Evolutionary conservation across 2,113 vertebrate species (phyloP).

Genomic region (Syngnathus typhle): DNA sequence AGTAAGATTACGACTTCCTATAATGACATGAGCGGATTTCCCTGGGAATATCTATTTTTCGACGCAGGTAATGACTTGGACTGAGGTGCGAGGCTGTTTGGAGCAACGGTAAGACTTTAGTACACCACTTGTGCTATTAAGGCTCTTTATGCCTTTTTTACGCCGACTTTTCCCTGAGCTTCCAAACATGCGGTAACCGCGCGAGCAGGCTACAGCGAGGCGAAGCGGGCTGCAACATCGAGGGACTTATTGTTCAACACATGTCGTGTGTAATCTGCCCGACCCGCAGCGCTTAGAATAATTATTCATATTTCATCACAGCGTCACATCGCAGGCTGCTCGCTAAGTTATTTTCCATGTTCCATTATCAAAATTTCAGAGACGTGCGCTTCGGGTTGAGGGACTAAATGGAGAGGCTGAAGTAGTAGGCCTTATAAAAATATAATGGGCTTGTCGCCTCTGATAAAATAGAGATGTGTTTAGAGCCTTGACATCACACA

Average conservation of each 20-base stretch:
- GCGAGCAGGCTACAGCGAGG: slow-evolving; percentile 24
- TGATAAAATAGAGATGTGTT: slow-evolving; percentile 68
- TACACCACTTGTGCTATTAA: slow-evolving; percentile 18
- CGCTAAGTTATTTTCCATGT: slow-evolving; percentile 78
- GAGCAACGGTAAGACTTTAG: slow-evolving; percentile 18
- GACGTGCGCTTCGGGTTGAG: slow-evolving; percentile 56
- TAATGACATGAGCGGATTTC: slow-evolving; percentile 29
- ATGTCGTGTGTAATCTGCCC: slow-evolving; percentile 72
- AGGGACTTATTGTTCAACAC: slow-evolving; percentile 70
- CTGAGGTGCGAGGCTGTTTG: slow-evolving; percentile 20
- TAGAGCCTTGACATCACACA: slow-evolving; percentile 46
- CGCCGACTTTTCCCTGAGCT: slow-evolving; percentile 16
- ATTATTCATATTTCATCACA: slow-evolving; percentile 78
- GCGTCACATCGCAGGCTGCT: slow-evolving; percentile 61
- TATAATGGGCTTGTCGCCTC: slow-evolving; percentile 73
- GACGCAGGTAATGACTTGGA: slow-evolving; percentile 41
- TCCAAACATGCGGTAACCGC: slow-evolving; percentile 37
- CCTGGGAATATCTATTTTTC: slow-evolving; percentile 35
- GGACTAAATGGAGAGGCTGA: slow-evolving; percentile 73
- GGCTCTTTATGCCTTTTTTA: slow-evolving; percentile 19
- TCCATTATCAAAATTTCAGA: slow-evolving; percentile 78
- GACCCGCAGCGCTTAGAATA: slow-evolving; percentile 63
- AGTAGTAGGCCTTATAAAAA: slow-evolving; percentile 78
- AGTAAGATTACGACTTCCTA: slow-evolving; percentile 26
- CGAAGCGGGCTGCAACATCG: slow-evolving; percentile 42